Evolutionary conservation across 2,113 vertebrate genomes (phyloP).

Genomic region (Hemicordylus capensis): DNA sequence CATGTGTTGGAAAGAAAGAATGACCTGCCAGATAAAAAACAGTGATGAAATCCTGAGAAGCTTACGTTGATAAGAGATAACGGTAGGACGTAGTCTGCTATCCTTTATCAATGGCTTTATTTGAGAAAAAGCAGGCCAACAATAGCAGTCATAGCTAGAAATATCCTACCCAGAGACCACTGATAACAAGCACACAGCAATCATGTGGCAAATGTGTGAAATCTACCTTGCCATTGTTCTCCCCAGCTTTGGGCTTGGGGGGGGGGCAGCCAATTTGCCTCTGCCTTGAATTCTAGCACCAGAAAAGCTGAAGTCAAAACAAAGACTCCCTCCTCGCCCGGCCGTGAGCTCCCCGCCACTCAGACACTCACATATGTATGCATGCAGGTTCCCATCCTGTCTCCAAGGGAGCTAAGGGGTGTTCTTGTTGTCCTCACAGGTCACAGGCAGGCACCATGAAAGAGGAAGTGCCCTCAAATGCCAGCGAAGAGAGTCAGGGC

Average conservation of each 20-base stretch:
- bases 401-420: neutral
- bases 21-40: neutral
- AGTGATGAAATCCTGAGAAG: neutral
- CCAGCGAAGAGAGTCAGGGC: constrained; percentile 51
- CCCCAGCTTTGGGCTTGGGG: too few relatives aligned
- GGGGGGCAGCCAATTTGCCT: neutral
- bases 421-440: neutral
- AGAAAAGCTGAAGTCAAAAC: neutral
- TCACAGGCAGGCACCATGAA: constrained; percentile 41
- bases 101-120: neutral
- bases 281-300: neutral
- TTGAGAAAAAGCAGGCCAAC: neutral
- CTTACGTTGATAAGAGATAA: neutral
- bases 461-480: constrained; percentile 43
- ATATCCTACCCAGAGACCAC: neutral
- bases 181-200: neutral
- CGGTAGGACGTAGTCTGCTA: neutral
- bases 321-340: neutral
- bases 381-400: too few relatives aligned
- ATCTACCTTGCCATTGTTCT: neutral
- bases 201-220: neutral
- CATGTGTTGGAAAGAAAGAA: neutral
- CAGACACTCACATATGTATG: neutral
- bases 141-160: neutral
- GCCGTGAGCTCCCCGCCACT: neutral